Base-by-base conservation (phyloP, 2,797 vertebrate species). In the Hyperoplus immaculatus region DNA sequence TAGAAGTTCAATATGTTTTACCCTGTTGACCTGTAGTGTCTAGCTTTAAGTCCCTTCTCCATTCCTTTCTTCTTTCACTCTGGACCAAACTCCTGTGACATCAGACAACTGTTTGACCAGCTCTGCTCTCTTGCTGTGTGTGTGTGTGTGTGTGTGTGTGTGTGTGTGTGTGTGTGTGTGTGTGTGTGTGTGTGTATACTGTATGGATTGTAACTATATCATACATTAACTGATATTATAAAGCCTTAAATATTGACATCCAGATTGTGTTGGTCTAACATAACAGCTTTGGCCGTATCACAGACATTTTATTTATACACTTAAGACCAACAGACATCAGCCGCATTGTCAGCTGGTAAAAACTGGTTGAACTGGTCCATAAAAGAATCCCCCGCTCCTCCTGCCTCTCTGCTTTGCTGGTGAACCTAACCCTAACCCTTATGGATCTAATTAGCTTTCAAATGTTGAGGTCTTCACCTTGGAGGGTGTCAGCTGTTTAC, bases 381-480 rank as follows among this genome's bases (percentile, higher is more conserved):
- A 71, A 80, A 84, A 65, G 51, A 55, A 66, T 3, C 55, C 63
- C 76, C 61, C 56, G 16, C n/a, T 56, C 4, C 45, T 68, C 10
- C 61, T 5, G 18, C 8, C 11, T 36, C 68, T 69, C 18, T 42
- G 38, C 65, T 54, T 60, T 39, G 72, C 55, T 60, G 75, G 50
- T 78, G 46, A 84, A 81, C 43, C 3, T 45, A 8, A 49, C 57
- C 64, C 47, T 70, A 76, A 79, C 60, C 64, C 47, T 70, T 74
- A 79, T 85, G 54, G 67, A 80, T 72, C 56, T 74, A 78, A 84
- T 78, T 73, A 78, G 47, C 81, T 81, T 83, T 78, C 51, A 78
- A 57, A 75, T 21, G 81, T 75, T 66, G 65, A 67, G 9, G 43
- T 75, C 69, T 42, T 59, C 55, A 70, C 38, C 6, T 53, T 4